Evolutionary conservation across 1,140 invertebrate species (phyloP).

Genomic region (Pantala flavescens): DNA sequence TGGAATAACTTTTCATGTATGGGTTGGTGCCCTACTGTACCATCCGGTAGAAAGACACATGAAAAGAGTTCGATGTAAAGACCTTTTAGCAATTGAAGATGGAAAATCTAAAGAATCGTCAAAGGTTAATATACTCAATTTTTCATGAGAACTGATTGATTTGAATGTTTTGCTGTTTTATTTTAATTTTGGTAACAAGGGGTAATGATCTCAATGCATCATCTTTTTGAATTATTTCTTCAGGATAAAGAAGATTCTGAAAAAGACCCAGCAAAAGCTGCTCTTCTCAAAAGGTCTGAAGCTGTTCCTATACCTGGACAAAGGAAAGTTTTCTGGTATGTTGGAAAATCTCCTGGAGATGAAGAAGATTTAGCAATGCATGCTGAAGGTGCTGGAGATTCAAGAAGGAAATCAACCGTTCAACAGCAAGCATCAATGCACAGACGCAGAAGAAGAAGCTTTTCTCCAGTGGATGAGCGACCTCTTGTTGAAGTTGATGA

Average conservation of each 20-base stretch:
- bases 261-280: neutral
- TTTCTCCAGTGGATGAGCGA: neutral
- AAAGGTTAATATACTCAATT: neutral
- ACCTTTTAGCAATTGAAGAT: neutral
- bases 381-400: neutral
- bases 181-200: too few species aligned
- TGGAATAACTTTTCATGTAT: conserved; percentile 68
- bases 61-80: conserved; percentile 42
- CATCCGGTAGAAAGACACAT: conserved; percentile 71
- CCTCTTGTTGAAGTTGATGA: neutral
- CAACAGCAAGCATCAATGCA: neutral
- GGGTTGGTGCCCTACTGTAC: conserved; percentile 71
- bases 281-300: neutral
- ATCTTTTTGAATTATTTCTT: too few species aligned
- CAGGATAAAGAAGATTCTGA: too few species aligned
- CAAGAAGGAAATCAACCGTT: neutral
- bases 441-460: neutral
- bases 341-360: neutral
- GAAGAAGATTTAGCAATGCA: neutral
- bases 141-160: neutral
- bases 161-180: too few species aligned
- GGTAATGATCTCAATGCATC: too few species aligned
- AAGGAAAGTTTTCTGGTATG: conserved; percentile 6
- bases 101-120: neutral
- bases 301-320: neutral